phyloP scores from a whole-genome alignment of 2,888 invertebrate genomes.

The Fissipunctia ypsillon region DNA sequence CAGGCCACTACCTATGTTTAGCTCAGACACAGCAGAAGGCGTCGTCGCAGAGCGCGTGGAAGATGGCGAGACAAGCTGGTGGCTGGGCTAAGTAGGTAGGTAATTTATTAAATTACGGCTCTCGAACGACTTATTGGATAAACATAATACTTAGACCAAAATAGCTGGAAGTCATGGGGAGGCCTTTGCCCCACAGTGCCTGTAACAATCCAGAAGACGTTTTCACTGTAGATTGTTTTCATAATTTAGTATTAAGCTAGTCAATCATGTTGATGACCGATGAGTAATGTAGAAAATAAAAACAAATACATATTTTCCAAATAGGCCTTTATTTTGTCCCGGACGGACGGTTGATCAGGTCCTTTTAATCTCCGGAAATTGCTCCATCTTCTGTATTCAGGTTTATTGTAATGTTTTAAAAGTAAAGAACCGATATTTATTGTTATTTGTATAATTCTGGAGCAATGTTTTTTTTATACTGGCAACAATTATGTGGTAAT shows the following conservation, averaged over 20 bases:
- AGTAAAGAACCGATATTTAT: not conserved
- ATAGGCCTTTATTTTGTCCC: not conserved
- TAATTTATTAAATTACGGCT: not conserved
- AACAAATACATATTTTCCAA: not conserved
- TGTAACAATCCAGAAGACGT: not conserved
- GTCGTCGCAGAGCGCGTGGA: not conserved
- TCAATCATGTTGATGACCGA: not conserved
- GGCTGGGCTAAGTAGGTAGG: too few relatives aligned
- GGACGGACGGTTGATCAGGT: not conserved
- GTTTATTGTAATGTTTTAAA: not conserved
- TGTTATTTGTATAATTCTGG: not conserved
- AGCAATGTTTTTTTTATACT: not conserved
- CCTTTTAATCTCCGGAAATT: slow-evolving; percentile 23
- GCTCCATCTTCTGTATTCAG: not conserved
- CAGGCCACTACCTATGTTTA: not conserved
- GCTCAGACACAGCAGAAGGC: not conserved
- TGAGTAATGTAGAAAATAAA: not conserved
- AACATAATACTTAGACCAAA: not conserved
- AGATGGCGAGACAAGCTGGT: not conserved
- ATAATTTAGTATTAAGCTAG: not conserved
- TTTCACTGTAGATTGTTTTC: not conserved
- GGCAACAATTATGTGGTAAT: not conserved
- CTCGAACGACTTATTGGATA: not conserved
- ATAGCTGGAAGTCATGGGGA: not conserved
- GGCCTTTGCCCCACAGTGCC: too few relatives aligned